These are phyloP conservation scores for Alaudala cheleensis DNA, from an alignment of 2,113 vertebrate species.

Conservation along the genomic window DNA sequence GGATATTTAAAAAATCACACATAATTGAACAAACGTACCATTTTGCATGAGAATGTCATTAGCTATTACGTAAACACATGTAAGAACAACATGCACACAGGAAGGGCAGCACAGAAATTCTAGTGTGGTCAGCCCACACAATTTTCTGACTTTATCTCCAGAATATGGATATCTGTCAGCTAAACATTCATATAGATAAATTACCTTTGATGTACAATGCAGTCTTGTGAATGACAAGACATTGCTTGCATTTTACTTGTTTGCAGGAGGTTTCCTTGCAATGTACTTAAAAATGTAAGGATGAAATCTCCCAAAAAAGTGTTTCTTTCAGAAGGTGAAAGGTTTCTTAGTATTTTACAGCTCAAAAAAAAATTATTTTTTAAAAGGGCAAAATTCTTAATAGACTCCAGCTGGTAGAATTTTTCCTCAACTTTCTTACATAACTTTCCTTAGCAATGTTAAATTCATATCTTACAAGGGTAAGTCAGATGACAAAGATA, in stretches of 20 bases:
- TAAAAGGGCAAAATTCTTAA: background rate
- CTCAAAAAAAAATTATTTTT: background rate
- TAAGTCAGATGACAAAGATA: background rate
- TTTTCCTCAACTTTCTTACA: background rate
- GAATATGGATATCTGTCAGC: background rate
- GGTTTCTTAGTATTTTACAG: background rate
- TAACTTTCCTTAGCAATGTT: background rate
- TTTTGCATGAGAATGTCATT: background rate
- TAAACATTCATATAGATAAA: background rate
- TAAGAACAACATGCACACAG: background rate
- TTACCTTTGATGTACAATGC: background rate
- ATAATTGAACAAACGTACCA: background rate
- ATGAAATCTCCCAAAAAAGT: background rate
- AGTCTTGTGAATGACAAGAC: background rate
- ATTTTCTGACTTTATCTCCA: background rate
- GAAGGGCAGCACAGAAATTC: background rate
- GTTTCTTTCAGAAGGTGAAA: background rate
- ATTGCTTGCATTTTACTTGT: background rate
- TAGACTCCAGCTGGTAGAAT: background rate
- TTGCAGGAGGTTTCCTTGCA: background rate
- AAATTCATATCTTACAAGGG: background rate
- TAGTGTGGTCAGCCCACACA: fast-evolving
- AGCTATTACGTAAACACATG: background rate
- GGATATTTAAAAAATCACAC: background rate
- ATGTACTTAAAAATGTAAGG: background rate